Base-by-base conservation (phyloP, 2,888 invertebrate species). In the Dromius quadrimaculatus region DNA sequence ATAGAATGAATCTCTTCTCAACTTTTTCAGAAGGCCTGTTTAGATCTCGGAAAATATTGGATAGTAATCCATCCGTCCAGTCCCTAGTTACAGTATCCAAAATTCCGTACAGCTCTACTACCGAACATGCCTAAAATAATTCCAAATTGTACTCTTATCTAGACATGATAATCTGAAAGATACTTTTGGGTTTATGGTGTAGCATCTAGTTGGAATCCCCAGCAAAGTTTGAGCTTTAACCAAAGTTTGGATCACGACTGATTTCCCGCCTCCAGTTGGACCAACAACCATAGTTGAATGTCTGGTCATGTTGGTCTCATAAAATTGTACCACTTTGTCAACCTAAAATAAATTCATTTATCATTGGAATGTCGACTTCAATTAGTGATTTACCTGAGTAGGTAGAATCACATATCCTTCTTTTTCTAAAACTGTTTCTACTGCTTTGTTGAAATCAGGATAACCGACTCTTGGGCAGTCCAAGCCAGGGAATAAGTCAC, bases 301-400 rank as follows among this genome's bases (percentile, higher is more conserved):
- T 34, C 95, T 87, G 0, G 94, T 95, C 92, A 94, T 93, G 95
- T 96, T 95, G 0, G 95, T 94, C 84, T 97, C 95, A 79, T 95
- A 95, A 81, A 97, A 79, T 82, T 97, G 96, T 2, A 95, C 90
- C 15, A 95, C 90, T 86, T 95, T 94, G 79, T 94, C 93, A 72
- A 93, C 88, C 92, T 93, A 77, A 2, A 74, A 71, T 72, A 34
- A 41, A 11, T 28, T 66, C 9, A 47, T 8, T 38, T 62, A 15
- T 19, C 19, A 41, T 28, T 45, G 9, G 1, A 54, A 13, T 34
- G 5, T 8, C 6, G 6, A 8, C n/a, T 32, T 28, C 5, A 57
- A 28, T 32, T 17, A 57, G 34, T 6, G 9, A 6, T 6, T 81
- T 75, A 92, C 90, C 86, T 93, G 93, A 70, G 89, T 86, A 0